Evolutionary conservation across 2,797 vertebrate genomes (phyloP).

Genomic region (Falco berigora): DNA sequence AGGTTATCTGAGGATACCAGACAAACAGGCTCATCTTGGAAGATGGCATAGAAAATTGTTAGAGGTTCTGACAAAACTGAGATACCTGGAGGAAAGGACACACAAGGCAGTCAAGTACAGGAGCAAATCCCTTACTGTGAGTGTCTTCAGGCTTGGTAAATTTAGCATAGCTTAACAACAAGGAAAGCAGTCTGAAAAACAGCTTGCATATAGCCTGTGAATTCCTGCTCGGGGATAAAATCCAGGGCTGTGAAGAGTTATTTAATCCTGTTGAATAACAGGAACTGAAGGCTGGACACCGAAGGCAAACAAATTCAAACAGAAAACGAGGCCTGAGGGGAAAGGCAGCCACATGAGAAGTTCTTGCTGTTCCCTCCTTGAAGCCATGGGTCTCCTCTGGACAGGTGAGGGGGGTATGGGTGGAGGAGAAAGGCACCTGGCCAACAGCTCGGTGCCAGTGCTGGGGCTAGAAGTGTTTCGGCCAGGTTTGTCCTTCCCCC

Average conservation of each 20-base stretch:
- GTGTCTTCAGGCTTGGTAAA: neutral
- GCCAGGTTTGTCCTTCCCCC: neutral
- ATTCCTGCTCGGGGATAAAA: neutral
- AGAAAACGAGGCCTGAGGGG: neutral
- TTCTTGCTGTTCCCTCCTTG: neutral
- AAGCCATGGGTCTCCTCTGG: neutral
- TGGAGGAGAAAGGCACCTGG: neutral
- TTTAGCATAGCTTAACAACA: neutral
- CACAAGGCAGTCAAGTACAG: neutral
- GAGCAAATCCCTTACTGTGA: neutral
- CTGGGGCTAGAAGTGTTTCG: neutral
- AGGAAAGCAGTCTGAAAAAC: conserved; percentile 11
- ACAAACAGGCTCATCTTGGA: neutral
- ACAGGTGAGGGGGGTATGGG: neutral
- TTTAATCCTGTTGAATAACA: conserved; percentile 1
- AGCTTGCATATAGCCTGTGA: neutral
- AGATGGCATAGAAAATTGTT: neutral
- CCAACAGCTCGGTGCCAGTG: neutral
- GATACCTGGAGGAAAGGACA: neutral
- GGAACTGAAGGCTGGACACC: neutral
- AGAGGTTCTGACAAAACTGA: neutral
- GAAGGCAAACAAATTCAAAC: neutral
- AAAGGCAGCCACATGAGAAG: neutral
- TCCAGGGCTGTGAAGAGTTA: neutral
- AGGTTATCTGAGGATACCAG: neutral